A percentile compares a stretch with the other conserved stretches of the same genome.
Evolutionary conservation across 2,888 invertebrate species (phyloP).

Genomic region (Amblyjoppa fuscipennis): DNA sequence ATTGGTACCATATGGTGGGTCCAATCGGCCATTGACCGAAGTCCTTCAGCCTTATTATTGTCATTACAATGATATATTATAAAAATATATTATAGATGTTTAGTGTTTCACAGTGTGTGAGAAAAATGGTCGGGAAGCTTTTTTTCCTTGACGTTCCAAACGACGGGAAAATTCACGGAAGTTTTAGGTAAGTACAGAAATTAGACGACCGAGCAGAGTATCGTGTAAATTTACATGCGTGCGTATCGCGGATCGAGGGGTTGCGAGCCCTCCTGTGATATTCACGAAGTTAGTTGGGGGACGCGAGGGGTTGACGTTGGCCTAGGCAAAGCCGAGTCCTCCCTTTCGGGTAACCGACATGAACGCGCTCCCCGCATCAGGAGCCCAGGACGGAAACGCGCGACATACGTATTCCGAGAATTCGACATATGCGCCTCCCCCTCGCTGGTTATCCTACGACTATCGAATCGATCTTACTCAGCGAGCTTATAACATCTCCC

Average conservation of each 20-base stretch:
- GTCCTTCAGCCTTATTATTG: no score
- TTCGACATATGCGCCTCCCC: constrained; percentile 37
- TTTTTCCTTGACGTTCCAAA: background rate
- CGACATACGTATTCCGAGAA: constrained; percentile 22
- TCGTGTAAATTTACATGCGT: constrained; percentile 24
- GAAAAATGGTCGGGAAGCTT: background rate
- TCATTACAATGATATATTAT: no score
- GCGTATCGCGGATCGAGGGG: constrained; percentile 35
- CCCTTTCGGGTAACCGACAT: constrained; percentile 14
- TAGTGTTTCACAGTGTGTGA: background rate
- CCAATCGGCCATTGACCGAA: no score
- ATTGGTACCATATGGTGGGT: no score
- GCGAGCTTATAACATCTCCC: no score
- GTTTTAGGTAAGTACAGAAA: constrained; percentile 6
- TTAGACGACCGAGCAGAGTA: background rate
- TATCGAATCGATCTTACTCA: background rate
- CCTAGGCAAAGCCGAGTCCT: constrained; percentile 55
- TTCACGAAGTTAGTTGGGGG: constrained; percentile 41
- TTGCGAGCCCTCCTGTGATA: constrained; percentile 35
- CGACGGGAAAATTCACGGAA: background rate
- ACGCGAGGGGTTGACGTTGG: constrained; percentile 49
- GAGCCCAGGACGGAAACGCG: constrained; percentile 6
- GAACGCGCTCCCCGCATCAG: background rate
- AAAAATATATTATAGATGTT: no score
- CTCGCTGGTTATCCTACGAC: background rate